Conservation (phyloP, 1,140 invertebrate genomes). For the Bombus vancouverensis region DNA sequence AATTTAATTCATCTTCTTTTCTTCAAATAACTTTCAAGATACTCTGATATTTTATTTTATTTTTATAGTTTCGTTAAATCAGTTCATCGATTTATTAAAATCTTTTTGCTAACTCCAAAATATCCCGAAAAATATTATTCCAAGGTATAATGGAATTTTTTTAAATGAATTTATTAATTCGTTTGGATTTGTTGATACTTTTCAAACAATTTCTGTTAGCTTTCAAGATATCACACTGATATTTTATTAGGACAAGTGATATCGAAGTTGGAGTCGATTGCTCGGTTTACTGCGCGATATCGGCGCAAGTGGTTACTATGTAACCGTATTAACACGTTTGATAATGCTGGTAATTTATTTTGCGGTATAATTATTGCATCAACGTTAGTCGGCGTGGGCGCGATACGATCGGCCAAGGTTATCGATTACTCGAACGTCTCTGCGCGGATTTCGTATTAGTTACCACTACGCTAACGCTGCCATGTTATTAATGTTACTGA, state of each 20-base stretch:
- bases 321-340: conserved; percentile 15
- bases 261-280: not conserved
- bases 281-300: conserved; percentile 8
- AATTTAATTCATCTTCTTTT: not conserved
- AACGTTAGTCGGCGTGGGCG: not conserved
- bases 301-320: not conserved
- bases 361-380: conserved; percentile 31
- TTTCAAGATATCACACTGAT: not conserved
- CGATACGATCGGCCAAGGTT: conserved; percentile 29
- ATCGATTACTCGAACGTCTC: conserved; percentile 24
- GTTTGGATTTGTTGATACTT: not conserved
- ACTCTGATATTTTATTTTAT: not conserved
- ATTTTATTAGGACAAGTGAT: not conserved
- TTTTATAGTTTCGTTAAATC: not conserved
- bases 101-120: fast-evolving
- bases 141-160: fast-evolving
- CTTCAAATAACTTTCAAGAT: not conserved
- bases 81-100: not conserved
- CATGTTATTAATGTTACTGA: not conserved
- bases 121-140: too few relatives aligned
- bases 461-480: not conserved
- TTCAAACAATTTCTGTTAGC: not conserved
- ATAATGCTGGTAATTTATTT: conserved; percentile 27
- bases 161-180: not conserved
- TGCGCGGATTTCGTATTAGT: not conserved